These are phyloP conservation scores for Eupithecia subumbrata DNA, from an alignment of 2,888 invertebrate species.

Conservation along the genomic window DNA sequence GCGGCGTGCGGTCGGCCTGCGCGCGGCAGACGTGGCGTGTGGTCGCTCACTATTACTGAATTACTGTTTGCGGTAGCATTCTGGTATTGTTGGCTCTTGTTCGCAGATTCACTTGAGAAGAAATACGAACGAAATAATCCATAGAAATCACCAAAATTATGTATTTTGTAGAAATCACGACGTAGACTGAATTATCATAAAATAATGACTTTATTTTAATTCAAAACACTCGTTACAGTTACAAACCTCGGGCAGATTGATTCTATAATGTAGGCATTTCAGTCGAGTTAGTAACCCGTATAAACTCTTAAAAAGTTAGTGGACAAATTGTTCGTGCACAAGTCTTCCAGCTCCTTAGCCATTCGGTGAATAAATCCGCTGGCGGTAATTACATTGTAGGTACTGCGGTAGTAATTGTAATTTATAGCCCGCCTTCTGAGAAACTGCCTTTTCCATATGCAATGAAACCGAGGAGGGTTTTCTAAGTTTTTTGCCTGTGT, in stretches of 20 bases:
- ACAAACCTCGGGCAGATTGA: neutral
- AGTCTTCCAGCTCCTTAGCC: constrained; percentile 44
- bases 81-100: neutral
- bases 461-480: constrained; percentile 49
- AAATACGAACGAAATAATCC: neutral
- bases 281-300: neutral
- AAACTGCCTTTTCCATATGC: constrained; percentile 55
- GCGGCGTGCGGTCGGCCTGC: neutral
- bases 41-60: neutral
- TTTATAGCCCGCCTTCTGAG: constrained; percentile 55
- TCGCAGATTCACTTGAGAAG: neutral
- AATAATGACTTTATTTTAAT: neutral
- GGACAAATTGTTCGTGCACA: constrained; percentile 37
- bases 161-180: neutral
- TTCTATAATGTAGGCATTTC: neutral
- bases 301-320: constrained; percentile 12
- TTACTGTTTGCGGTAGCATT: constrained; percentile 4
- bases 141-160: neutral
- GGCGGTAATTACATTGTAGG: constrained; percentile 53
- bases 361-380: constrained; percentile 46
- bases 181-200: neutral
- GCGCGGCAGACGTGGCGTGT: neutral
- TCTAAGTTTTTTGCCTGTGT: constrained; percentile 15
- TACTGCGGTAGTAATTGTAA: constrained; percentile 56
- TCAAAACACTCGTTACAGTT: neutral